Percentiles rank a stretch among this genome's conserved stretches.
Conservation (phyloP, 1,140 invertebrate species). For the Adelges cooleyi region DNA sequence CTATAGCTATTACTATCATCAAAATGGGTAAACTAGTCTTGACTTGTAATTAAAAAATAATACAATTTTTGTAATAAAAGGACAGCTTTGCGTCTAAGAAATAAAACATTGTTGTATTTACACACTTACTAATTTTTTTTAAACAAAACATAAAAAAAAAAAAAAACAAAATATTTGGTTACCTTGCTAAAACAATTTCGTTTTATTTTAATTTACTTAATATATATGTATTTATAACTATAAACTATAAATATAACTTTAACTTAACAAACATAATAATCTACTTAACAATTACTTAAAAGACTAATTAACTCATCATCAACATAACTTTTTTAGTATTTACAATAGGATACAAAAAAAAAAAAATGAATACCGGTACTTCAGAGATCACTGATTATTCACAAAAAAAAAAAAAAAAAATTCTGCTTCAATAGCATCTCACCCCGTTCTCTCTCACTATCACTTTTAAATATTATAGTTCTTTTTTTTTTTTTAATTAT, state of each 20-base stretch:
- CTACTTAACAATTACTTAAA: slow-evolving; percentile 26
- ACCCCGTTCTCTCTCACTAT: neutral
- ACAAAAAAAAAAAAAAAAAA: slow-evolving; percentile 6
- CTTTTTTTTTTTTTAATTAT: no score
- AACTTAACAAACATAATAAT: slow-evolving; percentile 25
- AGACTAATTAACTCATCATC: slow-evolving; percentile 24
- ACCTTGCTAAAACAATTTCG: neutral
- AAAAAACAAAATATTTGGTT: neutral
- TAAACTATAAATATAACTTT: slow-evolving; percentile 23
- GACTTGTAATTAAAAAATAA: no score
- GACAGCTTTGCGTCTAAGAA: no score
- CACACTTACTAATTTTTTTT: no score
- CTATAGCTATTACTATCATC: no score
- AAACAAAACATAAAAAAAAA: neutral
- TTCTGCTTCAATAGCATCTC: slow-evolving; percentile 11
- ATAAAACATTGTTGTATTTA: no score
- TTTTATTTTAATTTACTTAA: slow-evolving; percentile 20
- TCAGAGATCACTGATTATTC: slow-evolving; percentile 25
- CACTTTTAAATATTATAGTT: neutral
- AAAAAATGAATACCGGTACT: slow-evolving; percentile 24
- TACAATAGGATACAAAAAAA: slow-evolving; percentile 22
- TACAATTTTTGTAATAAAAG: no score
- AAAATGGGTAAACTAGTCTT: no score
- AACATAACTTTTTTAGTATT: slow-evolving; percentile 7
- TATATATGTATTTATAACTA: slow-evolving; percentile 3